phyloP scores from a whole-genome alignment of 2,888 invertebrate genomes.

The Beris morrisii region DNA sequence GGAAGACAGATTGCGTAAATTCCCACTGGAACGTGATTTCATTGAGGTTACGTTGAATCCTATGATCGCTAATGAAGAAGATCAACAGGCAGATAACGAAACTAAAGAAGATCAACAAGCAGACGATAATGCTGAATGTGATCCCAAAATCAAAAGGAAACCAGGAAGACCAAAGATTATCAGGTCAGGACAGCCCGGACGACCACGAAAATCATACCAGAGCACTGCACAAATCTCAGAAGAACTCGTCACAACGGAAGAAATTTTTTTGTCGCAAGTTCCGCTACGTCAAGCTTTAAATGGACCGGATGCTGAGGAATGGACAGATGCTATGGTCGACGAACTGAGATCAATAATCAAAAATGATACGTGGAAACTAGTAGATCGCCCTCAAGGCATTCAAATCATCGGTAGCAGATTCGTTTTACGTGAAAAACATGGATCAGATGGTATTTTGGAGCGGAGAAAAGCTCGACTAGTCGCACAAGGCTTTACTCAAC shows the following conservation, averaged over 20 bases:
- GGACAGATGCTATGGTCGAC: neutral
- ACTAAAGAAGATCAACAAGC: too few relatives aligned
- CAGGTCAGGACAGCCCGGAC: too few relatives aligned
- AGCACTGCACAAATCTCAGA: too few relatives aligned
- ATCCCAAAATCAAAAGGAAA: too few relatives aligned
- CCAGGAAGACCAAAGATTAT: too few relatives aligned
- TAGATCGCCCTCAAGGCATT: neutral
- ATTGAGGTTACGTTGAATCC: too few relatives aligned
- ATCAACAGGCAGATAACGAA: too few relatives aligned
- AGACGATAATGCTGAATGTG: too few relatives aligned
- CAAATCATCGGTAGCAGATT: conserved; percentile 36
- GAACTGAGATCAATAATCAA: neutral
- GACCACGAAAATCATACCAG: too few relatives aligned
- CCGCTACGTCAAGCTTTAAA: neutral
- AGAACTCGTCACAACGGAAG: neutral
- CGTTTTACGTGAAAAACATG: conserved; percentile 33
- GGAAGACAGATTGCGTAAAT: too few relatives aligned
- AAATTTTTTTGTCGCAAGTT: neutral
- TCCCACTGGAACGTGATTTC: too few relatives aligned
- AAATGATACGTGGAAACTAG: conserved; percentile 3
- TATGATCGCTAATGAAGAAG: too few relatives aligned
- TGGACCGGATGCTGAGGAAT: conserved; percentile 1
- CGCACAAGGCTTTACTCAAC: conserved; percentile 29
- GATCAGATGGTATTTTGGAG: conserved; percentile 23
- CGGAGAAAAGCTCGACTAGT: conserved; percentile 34